A percentile compares a stretch with the other conserved stretches of the same genome.
These are phyloP conservation scores for Danaus melanippus DNA, from an alignment of 1,140 invertebrate genomes.

Conservation along the genomic window DNA sequence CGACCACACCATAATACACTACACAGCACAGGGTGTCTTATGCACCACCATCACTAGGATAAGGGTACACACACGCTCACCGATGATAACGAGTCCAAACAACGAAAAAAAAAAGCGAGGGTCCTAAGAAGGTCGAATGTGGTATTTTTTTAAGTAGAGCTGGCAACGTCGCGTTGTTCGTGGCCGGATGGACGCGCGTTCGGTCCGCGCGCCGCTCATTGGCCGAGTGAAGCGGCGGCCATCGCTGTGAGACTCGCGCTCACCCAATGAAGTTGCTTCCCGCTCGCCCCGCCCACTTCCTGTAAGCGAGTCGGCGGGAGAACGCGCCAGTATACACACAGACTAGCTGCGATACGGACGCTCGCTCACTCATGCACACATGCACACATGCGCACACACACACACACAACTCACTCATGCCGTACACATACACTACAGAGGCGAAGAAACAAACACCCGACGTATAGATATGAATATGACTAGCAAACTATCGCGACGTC, in stretches of 20 bases:
- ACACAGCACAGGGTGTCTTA: constrained; percentile 53
- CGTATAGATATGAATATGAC: too few relatives aligned
- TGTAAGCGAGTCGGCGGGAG: constrained; percentile 54
- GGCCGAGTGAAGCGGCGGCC: constrained; percentile 63
- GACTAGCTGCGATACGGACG: constrained; percentile 22
- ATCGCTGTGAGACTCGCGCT: constrained; percentile 47
- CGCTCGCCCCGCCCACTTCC: constrained; percentile 66
- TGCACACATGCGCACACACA: background rate
- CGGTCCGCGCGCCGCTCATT: constrained; percentile 61
- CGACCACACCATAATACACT: constrained; percentile 68
- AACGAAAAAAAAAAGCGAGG: constrained; percentile 60
- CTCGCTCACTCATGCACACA: background rate
- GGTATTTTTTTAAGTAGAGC: constrained; percentile 65
- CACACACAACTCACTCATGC: background rate
- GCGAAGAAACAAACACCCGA: background rate
- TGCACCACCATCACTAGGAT: constrained; percentile 59
- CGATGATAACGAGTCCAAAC: constrained; percentile 68
- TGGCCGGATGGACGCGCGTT: constrained; percentile 64
- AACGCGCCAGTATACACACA: constrained; percentile 41
- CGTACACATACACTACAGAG: constrained; percentile 7
- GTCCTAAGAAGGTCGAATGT: constrained; percentile 70
- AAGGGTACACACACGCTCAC: constrained; percentile 59
- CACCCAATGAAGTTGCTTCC: constrained; percentile 61
- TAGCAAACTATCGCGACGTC: too few relatives aligned
- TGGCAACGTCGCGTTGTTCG: constrained; percentile 60